Percentiles rank a stretch among this genome's conserved stretches.
These are phyloP conservation scores for Onychostoma macrolepis DNA, from an alignment of 2,113 vertebrate species.

Conservation along the genomic window DNA sequence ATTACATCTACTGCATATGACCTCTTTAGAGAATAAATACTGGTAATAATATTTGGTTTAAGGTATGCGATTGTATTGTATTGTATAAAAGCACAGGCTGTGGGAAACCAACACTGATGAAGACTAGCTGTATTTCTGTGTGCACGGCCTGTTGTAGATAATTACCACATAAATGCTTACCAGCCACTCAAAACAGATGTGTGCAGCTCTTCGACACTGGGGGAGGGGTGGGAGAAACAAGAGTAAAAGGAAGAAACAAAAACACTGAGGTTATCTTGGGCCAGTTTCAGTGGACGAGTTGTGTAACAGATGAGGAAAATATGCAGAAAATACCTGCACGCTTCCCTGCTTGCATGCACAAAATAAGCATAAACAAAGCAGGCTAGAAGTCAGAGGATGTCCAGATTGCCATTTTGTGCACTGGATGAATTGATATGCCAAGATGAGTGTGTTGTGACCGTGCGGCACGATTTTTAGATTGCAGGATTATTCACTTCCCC, in stretches of 20 bases:
- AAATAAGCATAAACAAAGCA: constrained; percentile 8
- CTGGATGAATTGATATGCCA: neutral
- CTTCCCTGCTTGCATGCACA: neutral
- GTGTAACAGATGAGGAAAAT: neutral
- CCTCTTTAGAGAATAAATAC: neutral
- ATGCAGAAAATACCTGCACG: neutral
- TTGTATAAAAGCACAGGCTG: neutral
- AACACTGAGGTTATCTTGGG: neutral
- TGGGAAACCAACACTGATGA: neutral
- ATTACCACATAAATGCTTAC: constrained; percentile 37
- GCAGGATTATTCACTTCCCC: constrained; percentile 46
- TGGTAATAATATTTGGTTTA: neutral
- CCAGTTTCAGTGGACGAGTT: neutral
- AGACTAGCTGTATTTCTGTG: constrained; percentile 11
- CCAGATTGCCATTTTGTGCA: neutral
- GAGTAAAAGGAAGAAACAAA: neutral
- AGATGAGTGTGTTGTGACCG: neutral
- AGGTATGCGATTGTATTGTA: neutral
- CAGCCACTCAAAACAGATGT: constrained; percentile 45
- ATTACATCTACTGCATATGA: neutral
- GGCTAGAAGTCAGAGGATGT: neutral
- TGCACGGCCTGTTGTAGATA: constrained; percentile 11
- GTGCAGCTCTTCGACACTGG: neutral
- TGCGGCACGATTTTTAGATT: constrained; percentile 3
- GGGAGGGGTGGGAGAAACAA: neutral